phyloP scores from a whole-genome alignment of 1,140 invertebrate genomes.

The Ostrea edulis region DNA sequence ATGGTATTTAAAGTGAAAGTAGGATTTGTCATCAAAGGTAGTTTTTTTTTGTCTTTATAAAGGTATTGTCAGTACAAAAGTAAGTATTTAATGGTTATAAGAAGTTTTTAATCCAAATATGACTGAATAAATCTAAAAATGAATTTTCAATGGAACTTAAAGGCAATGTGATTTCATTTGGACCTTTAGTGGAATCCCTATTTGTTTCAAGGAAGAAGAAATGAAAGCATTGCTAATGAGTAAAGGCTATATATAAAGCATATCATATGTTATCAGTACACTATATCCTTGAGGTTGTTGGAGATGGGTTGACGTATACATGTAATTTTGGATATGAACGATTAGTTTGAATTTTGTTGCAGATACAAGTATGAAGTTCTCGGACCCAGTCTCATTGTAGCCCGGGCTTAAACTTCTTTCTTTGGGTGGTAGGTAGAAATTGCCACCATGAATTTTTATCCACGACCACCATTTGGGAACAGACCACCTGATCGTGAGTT shows the following conservation, averaged over 20 bases:
- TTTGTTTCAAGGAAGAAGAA: background rate
- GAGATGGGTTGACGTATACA: too few relatives aligned
- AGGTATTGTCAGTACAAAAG: background rate
- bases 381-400: background rate
- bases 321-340: too few relatives aligned
- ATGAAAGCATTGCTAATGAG: background rate
- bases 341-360: background rate
- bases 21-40: background rate
- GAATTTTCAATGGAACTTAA: background rate
- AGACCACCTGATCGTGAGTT: background rate
- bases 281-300: background rate
- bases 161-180: background rate
- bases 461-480: background rate
- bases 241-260: background rate
- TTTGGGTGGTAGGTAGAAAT: background rate
- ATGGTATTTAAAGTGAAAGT: slow-evolving; percentile 22
- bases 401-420: too few relatives aligned
- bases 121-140: background rate
- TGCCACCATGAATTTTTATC: slow-evolving; percentile 23
- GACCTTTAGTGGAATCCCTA: too few relatives aligned
- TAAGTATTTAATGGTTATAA: background rate
- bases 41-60: background rate
- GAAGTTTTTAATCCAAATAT: background rate
- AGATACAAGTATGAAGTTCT: background rate
- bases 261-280: background rate